A percentile compares a stretch with the other conserved stretches of the same genome.
These are phyloP conservation scores for Drosophila serrata DNA, from an alignment of 1,140 invertebrate genomes.

Conservation along the genomic window DNA sequence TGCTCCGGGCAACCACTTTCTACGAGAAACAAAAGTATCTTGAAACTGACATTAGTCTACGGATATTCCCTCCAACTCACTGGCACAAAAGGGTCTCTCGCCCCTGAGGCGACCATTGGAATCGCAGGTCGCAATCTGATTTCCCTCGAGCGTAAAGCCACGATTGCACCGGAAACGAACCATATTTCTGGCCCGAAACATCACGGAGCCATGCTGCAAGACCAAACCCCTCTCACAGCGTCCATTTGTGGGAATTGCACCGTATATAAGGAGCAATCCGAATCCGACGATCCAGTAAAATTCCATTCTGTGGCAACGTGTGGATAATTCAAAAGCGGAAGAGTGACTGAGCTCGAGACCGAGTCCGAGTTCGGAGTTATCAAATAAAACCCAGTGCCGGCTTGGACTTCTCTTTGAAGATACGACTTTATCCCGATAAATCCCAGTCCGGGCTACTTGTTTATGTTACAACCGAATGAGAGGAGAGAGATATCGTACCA, in stretches of 20 bases:
- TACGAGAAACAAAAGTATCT: neutral
- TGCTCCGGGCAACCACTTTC: conserved; percentile 44
- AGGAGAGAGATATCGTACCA: neutral
- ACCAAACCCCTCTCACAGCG: conserved; percentile 19
- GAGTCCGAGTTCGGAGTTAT: conserved; percentile 17
- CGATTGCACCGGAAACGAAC: conserved; percentile 38
- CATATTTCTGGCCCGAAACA: neutral
- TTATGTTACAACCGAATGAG: conserved; percentile 1
- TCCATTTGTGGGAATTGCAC: neutral
- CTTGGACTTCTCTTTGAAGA: conserved; percentile 5
- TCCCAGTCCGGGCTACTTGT: neutral
- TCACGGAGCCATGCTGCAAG: conserved; percentile 16
- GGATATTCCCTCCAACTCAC: conserved; percentile 49
- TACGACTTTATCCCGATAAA: conserved; percentile 3
- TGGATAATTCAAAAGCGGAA: neutral
- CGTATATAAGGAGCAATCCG: neutral
- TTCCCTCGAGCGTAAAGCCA: conserved; percentile 29
- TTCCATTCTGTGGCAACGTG: conserved; percentile 16
- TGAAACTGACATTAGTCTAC: neutral
- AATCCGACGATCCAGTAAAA: conserved; percentile 2
- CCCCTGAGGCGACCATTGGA: conserved; percentile 25
- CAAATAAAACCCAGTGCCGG: neutral
- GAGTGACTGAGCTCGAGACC: conserved; percentile 10
- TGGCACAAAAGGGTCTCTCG: conserved; percentile 58
- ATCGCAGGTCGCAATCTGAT: neutral